Base-by-base conservation (phyloP, 92 coral and sea anemone genomes). In the Pocillopora grandis region DNA sequence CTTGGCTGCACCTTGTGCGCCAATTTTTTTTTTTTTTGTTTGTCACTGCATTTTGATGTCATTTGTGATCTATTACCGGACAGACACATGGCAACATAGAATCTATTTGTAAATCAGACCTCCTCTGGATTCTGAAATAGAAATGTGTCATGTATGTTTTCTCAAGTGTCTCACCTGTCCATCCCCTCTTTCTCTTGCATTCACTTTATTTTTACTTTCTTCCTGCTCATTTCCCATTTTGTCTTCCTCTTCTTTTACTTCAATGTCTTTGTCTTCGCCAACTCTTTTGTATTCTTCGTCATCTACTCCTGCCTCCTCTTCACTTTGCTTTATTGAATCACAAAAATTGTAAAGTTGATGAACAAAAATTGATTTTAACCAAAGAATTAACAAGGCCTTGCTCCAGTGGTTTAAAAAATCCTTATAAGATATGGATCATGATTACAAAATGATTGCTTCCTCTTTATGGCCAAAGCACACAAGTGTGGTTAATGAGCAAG, bases 221-320 rank as follows among this genome's bases (percentile, higher is more conserved):
- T 65, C 52, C 82, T 67, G 58, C 68, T 76, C 77, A 56, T 56
- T 77, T 65, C 59, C 69, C n/a, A 27, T 15, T 57, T 76, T 49
- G 27, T 76, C 49, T 10, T 31, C 36, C 48, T 66, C 67, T 16
- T 63, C 66, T 37, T 33, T 16, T 55, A n/a, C 60, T 62, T n/a
- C 74, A 31, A 16, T 66, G 3, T 62, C 66, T 19, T 37, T 75
- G 16, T 52, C 55, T 9, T 77, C 52, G 42, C 12, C 84, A 70
- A 70, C 84, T 14, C 65, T 68, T 10, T 59, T 78, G 18, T 71
- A 49, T 7, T 60, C 91, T 37, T 65, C 82, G 12, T 74, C 74
- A 27, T 48, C 67, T 63, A 83, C 88, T 31, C 68, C 72, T 36
- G 80, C 89, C 27, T 87, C 81, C 56, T 78, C 62, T 56, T 83